These are phyloP conservation scores for Cherax destructor DNA, from an alignment of 1,140 invertebrate species.

Conservation along the genomic window DNA sequence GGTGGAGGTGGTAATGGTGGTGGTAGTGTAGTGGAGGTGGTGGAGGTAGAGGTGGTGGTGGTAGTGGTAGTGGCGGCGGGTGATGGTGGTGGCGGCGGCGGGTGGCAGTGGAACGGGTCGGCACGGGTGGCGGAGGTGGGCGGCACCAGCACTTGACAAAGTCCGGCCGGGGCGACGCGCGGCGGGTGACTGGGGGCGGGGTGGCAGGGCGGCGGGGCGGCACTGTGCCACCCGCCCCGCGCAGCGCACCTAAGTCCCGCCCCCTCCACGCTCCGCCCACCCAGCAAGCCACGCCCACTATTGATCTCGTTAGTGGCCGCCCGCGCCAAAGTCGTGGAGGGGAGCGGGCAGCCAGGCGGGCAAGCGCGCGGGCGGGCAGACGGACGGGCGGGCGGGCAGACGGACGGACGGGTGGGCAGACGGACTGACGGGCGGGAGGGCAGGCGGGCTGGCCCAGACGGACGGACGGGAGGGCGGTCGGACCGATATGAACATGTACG, in stretches of 20 bases:
- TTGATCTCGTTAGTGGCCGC: conserved; percentile 18
- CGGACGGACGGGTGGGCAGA: too few relatives aligned
- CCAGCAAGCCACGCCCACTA: conserved; percentile 45
- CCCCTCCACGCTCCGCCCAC: neutral
- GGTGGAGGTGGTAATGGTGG: neutral
- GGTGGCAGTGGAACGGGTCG: neutral
- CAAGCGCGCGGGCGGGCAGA: too few relatives aligned
- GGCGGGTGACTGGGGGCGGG: conserved; percentile 38
- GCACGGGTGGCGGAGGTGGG: conserved; percentile 53
- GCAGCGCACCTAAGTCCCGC: conserved; percentile 24
- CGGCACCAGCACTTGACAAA: conserved; percentile 37
- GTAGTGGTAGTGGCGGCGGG: conserved; percentile 34
- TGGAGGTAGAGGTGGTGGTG: neutral
- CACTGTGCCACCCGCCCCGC: conserved; percentile 23
- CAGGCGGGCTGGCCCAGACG: neutral
- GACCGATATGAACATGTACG: conserved; percentile 59
- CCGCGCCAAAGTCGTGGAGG: conserved; percentile 3
- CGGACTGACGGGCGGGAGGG: too few relatives aligned
- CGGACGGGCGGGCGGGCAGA: too few relatives aligned
- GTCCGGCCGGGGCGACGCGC: conserved; percentile 40
- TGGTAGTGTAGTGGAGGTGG: neutral
- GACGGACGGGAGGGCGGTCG: conserved; percentile 2
- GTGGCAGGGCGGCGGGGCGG: neutral
- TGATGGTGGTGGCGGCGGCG: conserved; percentile 18
- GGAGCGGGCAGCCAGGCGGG: neutral